These are phyloP conservation scores for Urocolius indicus DNA, from an alignment of 2,113 vertebrate genomes.

Conservation along the genomic window DNA sequence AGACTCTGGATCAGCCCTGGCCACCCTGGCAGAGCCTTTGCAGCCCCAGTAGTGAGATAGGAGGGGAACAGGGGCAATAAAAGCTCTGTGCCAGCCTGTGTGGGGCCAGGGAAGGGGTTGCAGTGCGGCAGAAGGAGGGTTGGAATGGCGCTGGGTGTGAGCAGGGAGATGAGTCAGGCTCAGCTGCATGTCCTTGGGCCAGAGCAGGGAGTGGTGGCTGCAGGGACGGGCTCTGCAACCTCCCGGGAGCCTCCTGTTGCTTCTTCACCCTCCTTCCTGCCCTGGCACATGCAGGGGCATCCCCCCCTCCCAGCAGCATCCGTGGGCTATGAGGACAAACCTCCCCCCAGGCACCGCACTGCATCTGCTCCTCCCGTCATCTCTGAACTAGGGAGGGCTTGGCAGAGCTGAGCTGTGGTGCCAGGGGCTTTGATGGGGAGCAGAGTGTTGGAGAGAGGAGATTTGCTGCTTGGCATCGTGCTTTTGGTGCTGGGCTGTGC, in stretches of 20 bases:
- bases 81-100: rapidly evolving
- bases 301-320: too few relatives aligned
- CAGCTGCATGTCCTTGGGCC: neutral
- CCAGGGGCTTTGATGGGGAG: rapidly evolving
- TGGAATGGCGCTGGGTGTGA: too few relatives aligned
- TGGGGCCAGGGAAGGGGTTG: neutral
- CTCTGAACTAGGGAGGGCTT: neutral
- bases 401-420: rapidly evolving
- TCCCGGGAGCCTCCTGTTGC: rapidly evolving
- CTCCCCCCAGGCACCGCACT: too few relatives aligned
- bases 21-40: rapidly evolving
- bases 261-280: slow-evolving; percentile 1
- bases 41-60: neutral
- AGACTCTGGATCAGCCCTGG: neutral
- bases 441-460: neutral
- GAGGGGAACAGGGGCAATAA: rapidly evolving
- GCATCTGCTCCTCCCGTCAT: too few relatives aligned
- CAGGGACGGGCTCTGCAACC: rapidly evolving
- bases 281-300: too few relatives aligned
- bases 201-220: neutral
- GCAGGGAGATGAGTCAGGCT: neutral
- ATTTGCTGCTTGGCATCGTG: rapidly evolving
- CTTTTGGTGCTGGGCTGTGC: neutral
- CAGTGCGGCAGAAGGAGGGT: neutral
- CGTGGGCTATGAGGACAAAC: too few relatives aligned